Evolutionary conservation across 37 sponge, comb jelly and placozoan species (phyloP).

Genomic region (Trichoplax adhaerens): DNA sequence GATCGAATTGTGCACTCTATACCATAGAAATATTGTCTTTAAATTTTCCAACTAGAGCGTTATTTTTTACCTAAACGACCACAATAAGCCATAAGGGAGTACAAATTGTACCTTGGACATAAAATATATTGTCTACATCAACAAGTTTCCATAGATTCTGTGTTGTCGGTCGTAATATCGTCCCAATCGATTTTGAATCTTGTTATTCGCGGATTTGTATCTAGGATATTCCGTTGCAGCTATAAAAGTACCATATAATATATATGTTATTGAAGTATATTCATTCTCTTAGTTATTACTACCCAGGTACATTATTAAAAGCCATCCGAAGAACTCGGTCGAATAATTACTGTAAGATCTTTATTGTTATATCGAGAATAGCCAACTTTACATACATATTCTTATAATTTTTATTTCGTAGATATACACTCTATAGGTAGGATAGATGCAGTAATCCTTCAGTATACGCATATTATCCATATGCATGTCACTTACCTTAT

Average conservation of each 20-base stretch:
- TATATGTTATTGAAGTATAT: not conserved
- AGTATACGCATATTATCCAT: not conserved
- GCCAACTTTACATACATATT: not conserved
- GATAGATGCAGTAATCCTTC: too few relatives aligned
- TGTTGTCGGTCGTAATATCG: not conserved
- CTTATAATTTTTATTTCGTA: not conserved
- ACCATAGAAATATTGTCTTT: too few relatives aligned
- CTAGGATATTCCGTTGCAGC: slow-evolving; percentile 86
- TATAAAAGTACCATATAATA: slow-evolving; percentile 8
- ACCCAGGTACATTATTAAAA: not conserved
- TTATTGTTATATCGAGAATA: not conserved
- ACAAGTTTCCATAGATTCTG: too few relatives aligned
- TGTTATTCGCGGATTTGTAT: slow-evolving; percentile 87
- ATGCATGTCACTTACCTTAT: slow-evolving; percentile 34
- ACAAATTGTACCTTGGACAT: too few relatives aligned
- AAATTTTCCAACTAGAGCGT: too few relatives aligned
- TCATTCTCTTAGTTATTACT: too few relatives aligned
- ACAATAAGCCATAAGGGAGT: too few relatives aligned
- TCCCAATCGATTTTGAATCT: slow-evolving; percentile 97
- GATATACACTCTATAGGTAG: not conserved
- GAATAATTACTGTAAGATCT: not conserved
- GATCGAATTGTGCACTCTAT: too few relatives aligned
- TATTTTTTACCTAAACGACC: too few relatives aligned
- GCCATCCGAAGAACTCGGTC: not conserved
- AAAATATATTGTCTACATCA: too few relatives aligned